Percentiles rank a stretch among this genome's conserved stretches.
Evolutionary conservation across 2,113 vertebrate species (phyloP).

Genomic region (Corydoras maculifer): DNA sequence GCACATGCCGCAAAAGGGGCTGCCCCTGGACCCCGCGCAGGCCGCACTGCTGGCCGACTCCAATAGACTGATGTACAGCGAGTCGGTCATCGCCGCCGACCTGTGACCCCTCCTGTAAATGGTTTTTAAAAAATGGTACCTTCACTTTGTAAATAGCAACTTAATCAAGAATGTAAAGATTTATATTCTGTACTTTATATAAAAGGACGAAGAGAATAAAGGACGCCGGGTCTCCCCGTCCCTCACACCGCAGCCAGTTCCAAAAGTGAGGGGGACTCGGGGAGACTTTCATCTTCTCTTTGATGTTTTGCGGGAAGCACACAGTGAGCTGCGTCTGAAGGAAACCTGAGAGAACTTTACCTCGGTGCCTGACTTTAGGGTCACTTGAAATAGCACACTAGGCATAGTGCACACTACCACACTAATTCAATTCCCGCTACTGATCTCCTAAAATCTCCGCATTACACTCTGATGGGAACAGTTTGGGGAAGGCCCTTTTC

Average conservation of each 20-base stretch:
- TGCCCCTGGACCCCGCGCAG: conserved; percentile 84
- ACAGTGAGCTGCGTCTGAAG: background rate
- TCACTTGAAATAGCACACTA: too few relatives aligned
- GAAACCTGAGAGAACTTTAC: background rate
- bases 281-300: background rate
- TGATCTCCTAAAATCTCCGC: too few relatives aligned
- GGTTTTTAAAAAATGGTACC: conserved; percentile 48
- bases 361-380: background rate
- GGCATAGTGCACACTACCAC: too few relatives aligned
- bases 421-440: too few relatives aligned
- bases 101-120: conserved; percentile 66
- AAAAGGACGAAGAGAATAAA: conserved; percentile 6
- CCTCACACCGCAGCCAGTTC: conserved; percentile 17
- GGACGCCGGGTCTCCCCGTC: conserved; percentile 13
- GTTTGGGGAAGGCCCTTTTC: too few relatives aligned
- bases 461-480: too few relatives aligned
- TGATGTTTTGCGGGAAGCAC: background rate
- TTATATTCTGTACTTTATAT: conserved; percentile 68
- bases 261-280: conserved; percentile 4
- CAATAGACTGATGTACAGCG: conserved; percentile 79
- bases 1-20: conserved; percentile 80
- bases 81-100: conserved; percentile 87
- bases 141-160: conserved; percentile 62
- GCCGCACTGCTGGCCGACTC: conserved; percentile 78
- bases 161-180: conserved; percentile 63